A percentile compares a stretch with the other conserved stretches of the same genome.
phyloP scores from a whole-genome alignment of 2,888 invertebrate genomes.

The Toxonevra muliebris region DNA sequence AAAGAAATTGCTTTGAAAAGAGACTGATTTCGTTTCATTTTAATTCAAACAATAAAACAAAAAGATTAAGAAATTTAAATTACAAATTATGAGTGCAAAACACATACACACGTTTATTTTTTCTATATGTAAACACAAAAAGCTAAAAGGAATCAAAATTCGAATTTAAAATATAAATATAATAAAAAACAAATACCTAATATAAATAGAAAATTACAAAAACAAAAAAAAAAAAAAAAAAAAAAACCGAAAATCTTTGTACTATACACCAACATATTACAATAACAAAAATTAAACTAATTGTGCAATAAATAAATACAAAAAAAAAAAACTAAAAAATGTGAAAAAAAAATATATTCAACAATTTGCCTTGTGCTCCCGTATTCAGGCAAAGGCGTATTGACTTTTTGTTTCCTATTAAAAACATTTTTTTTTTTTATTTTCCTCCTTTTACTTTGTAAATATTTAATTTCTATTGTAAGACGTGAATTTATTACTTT shows the following conservation, averaged over 20 bases:
- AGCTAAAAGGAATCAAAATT: conserved; percentile 54
- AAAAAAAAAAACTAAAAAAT: not conserved
- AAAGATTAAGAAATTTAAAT: conserved; percentile 36
- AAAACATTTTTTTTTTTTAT: not conserved
- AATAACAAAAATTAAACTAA: conserved; percentile 24
- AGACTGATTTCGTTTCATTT: conserved; percentile 65
- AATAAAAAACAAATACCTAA: conserved; percentile 21
- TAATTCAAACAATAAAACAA: conserved; percentile 32
- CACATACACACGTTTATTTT: conserved; percentile 24
- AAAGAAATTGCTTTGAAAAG: conserved; percentile 44
- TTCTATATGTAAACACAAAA: conserved; percentile 11
- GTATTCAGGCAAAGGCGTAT: not conserved
- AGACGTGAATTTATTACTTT: not conserved
- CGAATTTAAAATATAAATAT: conserved; percentile 50
- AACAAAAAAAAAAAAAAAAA: conserved; percentile 23
- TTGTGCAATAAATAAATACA: conserved; percentile 15
- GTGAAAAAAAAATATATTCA: not conserved
- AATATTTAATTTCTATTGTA: conserved; percentile 4
- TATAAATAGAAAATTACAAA: conserved; percentile 11
- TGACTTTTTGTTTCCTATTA: not conserved
- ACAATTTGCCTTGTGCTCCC: too few species aligned
- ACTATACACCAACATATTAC: conserved; percentile 13
- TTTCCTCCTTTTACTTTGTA: not conserved
- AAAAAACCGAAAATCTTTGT: conserved; percentile 25
- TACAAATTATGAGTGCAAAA: conserved; percentile 29